phyloP scores from a whole-genome alignment of 2,113 vertebrate genomes.

The Zapornia atra region DNA sequence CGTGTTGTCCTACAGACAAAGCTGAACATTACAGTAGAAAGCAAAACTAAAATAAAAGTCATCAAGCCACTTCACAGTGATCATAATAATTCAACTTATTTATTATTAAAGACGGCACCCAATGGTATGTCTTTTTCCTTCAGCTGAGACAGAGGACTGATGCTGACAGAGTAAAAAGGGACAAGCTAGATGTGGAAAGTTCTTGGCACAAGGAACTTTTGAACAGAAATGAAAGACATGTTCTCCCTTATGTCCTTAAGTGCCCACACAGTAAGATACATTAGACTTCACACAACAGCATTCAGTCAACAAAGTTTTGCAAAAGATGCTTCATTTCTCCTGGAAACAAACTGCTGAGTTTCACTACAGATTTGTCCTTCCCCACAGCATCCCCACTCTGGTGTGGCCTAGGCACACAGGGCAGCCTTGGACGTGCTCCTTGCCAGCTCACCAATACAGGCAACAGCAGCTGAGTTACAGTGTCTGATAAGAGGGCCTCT shows the following conservation, averaged over 20 bases:
- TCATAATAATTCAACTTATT: background rate
- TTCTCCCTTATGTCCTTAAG: background rate
- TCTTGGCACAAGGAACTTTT: background rate
- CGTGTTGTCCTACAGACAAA: background rate
- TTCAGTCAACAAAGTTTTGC: background rate
- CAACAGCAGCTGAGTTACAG: background rate
- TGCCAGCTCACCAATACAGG: background rate
- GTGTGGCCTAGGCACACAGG: background rate
- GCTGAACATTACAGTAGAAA: background rate
- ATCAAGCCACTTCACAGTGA: background rate
- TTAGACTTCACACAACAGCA: background rate
- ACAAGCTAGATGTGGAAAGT: background rate
- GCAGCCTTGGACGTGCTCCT: background rate
- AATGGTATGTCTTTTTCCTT: background rate
- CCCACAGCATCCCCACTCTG: background rate
- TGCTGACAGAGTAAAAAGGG: background rate
- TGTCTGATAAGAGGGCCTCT: background rate
- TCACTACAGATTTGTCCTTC: background rate
- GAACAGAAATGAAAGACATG: background rate
- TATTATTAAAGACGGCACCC: background rate
- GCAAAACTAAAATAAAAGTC: background rate
- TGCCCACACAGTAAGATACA: background rate
- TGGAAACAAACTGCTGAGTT: background rate
- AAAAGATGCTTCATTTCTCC: background rate
- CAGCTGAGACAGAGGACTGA: background rate